Base-by-base conservation (phyloP, 2,113 vertebrate genomes). In the Chiloscyllium plagiosum region DNA sequence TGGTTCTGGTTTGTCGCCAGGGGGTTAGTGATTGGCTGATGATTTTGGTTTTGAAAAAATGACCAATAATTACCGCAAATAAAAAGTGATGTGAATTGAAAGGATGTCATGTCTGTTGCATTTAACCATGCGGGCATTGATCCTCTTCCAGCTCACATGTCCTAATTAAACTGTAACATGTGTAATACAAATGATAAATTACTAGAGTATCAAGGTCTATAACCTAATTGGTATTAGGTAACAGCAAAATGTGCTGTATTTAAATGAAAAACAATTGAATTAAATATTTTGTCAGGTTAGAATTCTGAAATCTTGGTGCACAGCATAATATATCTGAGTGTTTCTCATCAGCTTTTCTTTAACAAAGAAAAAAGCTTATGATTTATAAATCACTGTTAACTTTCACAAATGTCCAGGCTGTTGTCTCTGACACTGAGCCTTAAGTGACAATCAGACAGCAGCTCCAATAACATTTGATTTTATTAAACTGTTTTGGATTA, bases 1-100 rank as follows among this genome's bases (percentile, higher is more conserved):
- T 97, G 97, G 97, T 96, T 97, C 96, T 96, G 97, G 97, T 97
- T 97, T 97, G 94, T 96, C 96, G 95, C 37, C 37, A 37, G 37
- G n/a, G 78, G 97, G 97, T 96, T 61, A 12, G 56, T 61, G 56
- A 12, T 61, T 61, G 56, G 56, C 0, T 61, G 56, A 61, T 61
- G 6, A 12, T 61, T 61, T 61, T 33, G 52, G 17, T 90, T 90
- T 37, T 93, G 56, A 65, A n/a, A 65, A 93, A 20, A 1, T 92
- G 20, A 92, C 6, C 13, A 37, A 66, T 66, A 92, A 65, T 93
- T 68, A 37, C 89, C 66, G 19, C 89, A 66, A 83, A 83, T 42
- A 26, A 83, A 83, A 7, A 5, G 19, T 90, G 37, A 22, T 17
- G 61, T 68, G 19, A n/a, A 93, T 33, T 37, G 26, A 33, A 65